Evolutionary conservation across 2,113 vertebrate genomes (phyloP), one percentile per base, ranked within the genome.

Genomic region (Petromus typicus): DNA sequence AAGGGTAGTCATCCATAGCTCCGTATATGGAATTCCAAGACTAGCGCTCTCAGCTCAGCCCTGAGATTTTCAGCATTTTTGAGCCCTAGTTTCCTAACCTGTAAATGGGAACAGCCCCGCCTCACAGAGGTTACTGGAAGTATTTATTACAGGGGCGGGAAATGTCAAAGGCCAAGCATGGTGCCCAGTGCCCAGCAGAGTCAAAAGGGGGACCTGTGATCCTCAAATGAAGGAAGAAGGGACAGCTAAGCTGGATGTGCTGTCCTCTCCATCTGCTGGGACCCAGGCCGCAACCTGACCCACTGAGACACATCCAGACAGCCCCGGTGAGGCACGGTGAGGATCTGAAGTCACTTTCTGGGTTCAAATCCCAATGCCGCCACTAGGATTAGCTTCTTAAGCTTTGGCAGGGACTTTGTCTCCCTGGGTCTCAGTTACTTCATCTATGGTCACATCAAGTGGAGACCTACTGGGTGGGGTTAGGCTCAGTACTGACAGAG

Each of bases 21-120:
- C 91, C 95, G 37, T 45, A 78, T 14, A 7, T 10, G 51, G 71
- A 69, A 82, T 48, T 79, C n/a, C 73, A 51, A 92, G 71, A 61
- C 45, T 32, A 64, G 67, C 7, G 82, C 45, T 78, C 90, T 48
- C 56, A 40, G 48, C 78, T 54, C 20, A 37, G 56, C 56, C 89
- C 17, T 73, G 88, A 78, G 18, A 75, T 10, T 22, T 18, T 22
- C 18, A 57, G 27, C 16, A 51, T 34, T 86, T 61, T 84, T 20
- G 25, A 89, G 64, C 69, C 86, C 95, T 51, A 30, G 96, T 48
- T 84, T 76, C 45, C 81, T 86, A 45, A 25, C 61, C 79, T 56
- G 30, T 16, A 67, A 54, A 79, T 20, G 63, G 79, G 13, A 90
- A 89, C 37, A 64, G 48, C 34, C 54, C 18, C 61, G 37, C n/a